A percentile compares a stretch with the other conserved stretches of the same genome.
These are phyloP conservation scores for Herpetotheres cachinnans DNA, from an alignment of 2,113 vertebrate species.

Conservation along the genomic window DNA sequence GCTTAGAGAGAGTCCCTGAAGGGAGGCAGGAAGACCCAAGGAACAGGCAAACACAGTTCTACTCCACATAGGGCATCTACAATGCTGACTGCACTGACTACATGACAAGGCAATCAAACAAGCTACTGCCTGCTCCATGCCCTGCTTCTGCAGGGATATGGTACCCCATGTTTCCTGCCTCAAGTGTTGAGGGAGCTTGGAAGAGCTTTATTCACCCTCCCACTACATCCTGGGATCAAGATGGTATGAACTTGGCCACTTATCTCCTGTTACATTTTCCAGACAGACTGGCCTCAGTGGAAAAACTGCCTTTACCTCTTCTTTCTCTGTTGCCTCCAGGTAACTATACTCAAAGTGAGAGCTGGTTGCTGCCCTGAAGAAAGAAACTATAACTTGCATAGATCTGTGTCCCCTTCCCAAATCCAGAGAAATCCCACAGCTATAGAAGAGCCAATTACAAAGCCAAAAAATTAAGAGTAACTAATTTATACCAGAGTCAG, in stretches of 20 bases:
- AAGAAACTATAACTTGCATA: not conserved
- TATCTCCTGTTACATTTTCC: not conserved
- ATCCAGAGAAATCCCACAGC: not conserved
- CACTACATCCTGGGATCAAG: not conserved
- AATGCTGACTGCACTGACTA: not conserved
- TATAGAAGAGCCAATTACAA: not conserved
- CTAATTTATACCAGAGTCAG: not conserved
- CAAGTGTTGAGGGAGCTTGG: not conserved
- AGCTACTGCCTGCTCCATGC: not conserved
- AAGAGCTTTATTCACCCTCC: not conserved
- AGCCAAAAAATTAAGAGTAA: not conserved
- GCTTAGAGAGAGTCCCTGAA: not conserved
- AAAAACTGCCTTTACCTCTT: not conserved
- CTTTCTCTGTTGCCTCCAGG: not conserved
- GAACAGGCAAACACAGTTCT: not conserved
- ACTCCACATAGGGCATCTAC: not conserved
- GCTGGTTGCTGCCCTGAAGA: not conserved
- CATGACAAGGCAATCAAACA: not conserved
- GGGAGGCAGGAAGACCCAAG: not conserved
- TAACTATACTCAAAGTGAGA: not conserved
- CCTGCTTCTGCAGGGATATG: not conserved
- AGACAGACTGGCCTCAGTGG: not conserved
- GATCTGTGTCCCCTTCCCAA: not conserved
- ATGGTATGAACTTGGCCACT: not conserved
- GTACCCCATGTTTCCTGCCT: not conserved